Evolutionary conservation across 2,888 invertebrate genomes (phyloP), one percentile per base, ranked within the genome.

Genomic region (Oxystoma pomonae): DNA sequence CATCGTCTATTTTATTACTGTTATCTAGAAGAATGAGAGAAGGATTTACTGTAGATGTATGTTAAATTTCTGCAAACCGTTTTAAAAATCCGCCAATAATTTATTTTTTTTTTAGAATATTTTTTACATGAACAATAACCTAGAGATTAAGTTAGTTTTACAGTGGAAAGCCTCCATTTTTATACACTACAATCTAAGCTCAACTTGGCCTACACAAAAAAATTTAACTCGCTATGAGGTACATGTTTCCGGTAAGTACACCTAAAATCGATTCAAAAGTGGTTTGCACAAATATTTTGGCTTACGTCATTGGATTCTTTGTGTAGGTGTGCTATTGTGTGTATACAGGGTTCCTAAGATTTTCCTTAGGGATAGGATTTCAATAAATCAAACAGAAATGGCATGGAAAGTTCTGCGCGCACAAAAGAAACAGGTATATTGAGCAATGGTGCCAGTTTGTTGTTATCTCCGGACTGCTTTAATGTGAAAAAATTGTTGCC

Each of bases 91-190:
- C n/a, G n/a, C n/a, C n/a, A n/a, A n/a, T n/a, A 18, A 17, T 52
- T 49, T 21, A 58, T 60, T 57, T 59, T 69, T 67, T 67, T 68
- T 83, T 64, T 79, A 85, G 81, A 81, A 79, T 70, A 78, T 84
- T n/a, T 77, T 76, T 63, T 72, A 82, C 62, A 79, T 81, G 61
- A 86, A 86, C 69, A 84, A 83, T 60, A 75, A 80, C 65, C 78
- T 90, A 57, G 86, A 88, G 75, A 83, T 91, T 19, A 83, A 82
- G 67, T 81, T 92, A 65, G 82, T 87, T 58, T 79, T 91, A 60
- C 88, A 89, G 16, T 91, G 90, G 90, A 88, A 89, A 75, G 86
- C 87, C 63, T 85, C 86, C 70, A 87, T 90, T 68, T 86, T 84
- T 74, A 83, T 91, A 64, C 89, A 90, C 73, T 91, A 91, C 76